Conservation (phyloP, 2,113 vertebrate genomes). For the Zeus faber region DNA sequence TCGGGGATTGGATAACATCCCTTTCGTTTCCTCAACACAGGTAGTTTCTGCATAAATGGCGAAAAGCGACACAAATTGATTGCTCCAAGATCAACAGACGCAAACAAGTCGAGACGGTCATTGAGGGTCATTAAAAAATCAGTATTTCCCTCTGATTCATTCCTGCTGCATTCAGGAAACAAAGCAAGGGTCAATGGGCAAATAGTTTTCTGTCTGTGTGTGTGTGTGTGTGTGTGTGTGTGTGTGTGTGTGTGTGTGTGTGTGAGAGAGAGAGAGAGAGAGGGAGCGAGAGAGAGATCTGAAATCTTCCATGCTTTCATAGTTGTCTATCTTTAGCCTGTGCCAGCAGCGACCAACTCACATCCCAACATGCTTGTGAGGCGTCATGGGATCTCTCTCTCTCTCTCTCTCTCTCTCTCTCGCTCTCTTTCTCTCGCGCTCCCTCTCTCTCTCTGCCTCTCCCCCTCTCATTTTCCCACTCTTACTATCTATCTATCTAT, state of each 20-base stretch:
- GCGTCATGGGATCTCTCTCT: not conserved
- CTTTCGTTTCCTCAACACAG: no score
- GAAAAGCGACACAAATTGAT: no score
- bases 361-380: conserved; percentile 57
- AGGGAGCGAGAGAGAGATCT: not conserved
- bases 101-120: no score
- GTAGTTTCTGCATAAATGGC: no score
- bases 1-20: no score
- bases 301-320: not conserved
- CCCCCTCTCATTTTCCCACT: not conserved
- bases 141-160: conserved; percentile 11
- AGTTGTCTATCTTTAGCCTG: conserved; percentile 59
- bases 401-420: conserved; percentile 15
- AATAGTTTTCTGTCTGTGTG: conserved; percentile 20
- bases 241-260: conserved; percentile 12
- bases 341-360: conserved; percentile 49
- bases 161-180: conserved; percentile 3
- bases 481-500: not conserved
- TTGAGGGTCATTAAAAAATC: no score
- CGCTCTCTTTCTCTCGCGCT: not conserved
- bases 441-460: not conserved
- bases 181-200: conserved; percentile 34
- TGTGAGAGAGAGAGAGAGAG: not conserved
- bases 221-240: conserved; percentile 5
- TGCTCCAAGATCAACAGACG: no score